Conservation (phyloP, 2,888 invertebrate species). For the Liodrosophila aerea region DNA sequence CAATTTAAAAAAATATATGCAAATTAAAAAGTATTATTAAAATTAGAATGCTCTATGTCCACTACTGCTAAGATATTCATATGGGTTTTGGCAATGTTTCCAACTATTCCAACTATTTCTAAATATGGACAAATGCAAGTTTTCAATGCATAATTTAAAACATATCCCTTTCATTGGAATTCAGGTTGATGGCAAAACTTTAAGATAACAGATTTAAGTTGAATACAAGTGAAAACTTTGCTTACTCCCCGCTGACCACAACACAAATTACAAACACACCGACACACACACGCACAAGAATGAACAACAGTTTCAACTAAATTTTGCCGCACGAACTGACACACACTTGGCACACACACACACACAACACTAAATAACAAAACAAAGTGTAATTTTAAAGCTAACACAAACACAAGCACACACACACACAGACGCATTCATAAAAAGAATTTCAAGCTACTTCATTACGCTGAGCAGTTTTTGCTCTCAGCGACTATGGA, state of each 20-base stretch:
- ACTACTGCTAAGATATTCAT: too few species aligned
- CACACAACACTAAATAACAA: conserved; percentile 14
- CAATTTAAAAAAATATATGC: too few species aligned
- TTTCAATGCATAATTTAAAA: too few species aligned
- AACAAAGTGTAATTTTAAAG: conserved; percentile 42
- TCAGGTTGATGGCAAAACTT: conserved; percentile 15
- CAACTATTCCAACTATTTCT: too few species aligned
- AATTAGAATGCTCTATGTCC: too few species aligned
- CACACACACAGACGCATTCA: neutral
- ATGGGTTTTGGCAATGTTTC: neutral
- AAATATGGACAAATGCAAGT: neutral
- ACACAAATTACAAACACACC: conserved; percentile 38
- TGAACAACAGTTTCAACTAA: conserved; percentile 37
- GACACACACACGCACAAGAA: conserved; percentile 25
- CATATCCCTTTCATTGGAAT: neutral
- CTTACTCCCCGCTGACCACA: conserved; percentile 29
- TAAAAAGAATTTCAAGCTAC: conserved; percentile 46
- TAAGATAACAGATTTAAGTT: conserved; percentile 14
- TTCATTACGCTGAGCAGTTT: conserved; percentile 58
- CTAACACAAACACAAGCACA: conserved; percentile 12
- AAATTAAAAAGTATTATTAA: too few species aligned
- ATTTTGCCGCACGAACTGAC: conserved; percentile 42
- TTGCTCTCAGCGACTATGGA: conserved; percentile 30
- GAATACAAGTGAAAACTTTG: conserved; percentile 39
- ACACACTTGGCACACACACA: conserved; percentile 17